phyloP scores from a whole-genome alignment of 2,888 invertebrate species.

The Heteromyza rotundicornis region DNA sequence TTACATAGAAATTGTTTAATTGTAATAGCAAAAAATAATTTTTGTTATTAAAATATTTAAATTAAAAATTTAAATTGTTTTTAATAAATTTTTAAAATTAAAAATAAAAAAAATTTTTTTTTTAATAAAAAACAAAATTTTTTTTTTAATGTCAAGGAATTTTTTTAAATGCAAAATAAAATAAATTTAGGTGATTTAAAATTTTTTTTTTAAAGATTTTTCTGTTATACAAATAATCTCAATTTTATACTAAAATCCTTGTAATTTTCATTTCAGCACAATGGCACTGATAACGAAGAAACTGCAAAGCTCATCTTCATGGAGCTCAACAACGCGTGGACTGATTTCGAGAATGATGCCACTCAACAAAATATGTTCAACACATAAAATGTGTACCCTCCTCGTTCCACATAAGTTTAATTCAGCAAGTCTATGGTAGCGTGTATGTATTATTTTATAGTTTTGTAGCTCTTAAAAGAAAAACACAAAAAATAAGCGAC shows the following conservation, averaged over 20 bases:
- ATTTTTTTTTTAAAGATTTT: neutral
- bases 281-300: conserved; percentile 89
- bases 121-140: no score
- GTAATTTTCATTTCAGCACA: conserved; percentile 72
- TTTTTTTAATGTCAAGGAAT: neutral
- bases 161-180: no score
- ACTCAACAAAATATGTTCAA: conserved; percentile 78
- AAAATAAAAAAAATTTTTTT: neutral
- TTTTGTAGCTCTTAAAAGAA: conserved; percentile 9
- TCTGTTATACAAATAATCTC: neutral
- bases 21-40: no score
- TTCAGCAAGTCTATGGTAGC: conserved; percentile 15
- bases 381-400: conserved; percentile 40
- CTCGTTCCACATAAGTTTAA: conserved; percentile 19
- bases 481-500: no score
- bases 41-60: no score
- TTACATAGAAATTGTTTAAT: no score
- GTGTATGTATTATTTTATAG: conserved; percentile 28
- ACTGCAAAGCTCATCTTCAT: conserved; percentile 97
- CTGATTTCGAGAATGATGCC: conserved; percentile 84
- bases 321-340: conserved; percentile 99
- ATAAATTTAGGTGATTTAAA: neutral
- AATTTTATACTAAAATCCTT: neutral
- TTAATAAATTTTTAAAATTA: neutral
- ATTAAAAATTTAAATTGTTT: no score